Percentiles rank a stretch among this genome's conserved stretches.
phyloP scores from a whole-genome alignment of 2,113 vertebrate genomes.

The Percina caprodes region DNA sequence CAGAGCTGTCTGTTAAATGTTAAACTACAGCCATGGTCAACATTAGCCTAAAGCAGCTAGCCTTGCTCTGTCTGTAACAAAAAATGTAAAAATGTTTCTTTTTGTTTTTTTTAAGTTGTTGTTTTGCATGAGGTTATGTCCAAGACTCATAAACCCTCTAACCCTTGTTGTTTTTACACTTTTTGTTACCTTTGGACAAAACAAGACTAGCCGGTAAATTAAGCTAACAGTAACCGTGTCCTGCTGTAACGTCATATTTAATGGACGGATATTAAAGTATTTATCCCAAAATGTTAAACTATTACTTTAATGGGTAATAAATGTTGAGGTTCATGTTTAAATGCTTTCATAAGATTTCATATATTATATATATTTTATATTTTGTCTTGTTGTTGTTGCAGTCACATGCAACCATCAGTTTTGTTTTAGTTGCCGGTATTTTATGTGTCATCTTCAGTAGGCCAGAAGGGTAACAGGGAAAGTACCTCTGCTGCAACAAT shows the following conservation, averaged over 20 bases:
- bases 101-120: not conserved
- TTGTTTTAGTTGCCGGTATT: conserved; percentile 15
- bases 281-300: not conserved
- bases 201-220: not conserved
- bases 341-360: not conserved
- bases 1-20: no score
- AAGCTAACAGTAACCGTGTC: not conserved
- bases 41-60: not conserved
- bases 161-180: not conserved
- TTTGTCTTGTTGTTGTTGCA: not conserved
- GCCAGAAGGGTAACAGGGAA: conserved; percentile 36
- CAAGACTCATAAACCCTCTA: not conserved
- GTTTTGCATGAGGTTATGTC: not conserved
- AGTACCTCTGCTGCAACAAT: conserved; percentile 45
- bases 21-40: not conserved
- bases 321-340: no score
- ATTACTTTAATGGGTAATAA: not conserved
- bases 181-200: not conserved
- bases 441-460: conserved; percentile 34
- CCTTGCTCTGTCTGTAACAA: not conserved
- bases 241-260: not conserved
- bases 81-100: not conserved
- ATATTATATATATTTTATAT: no score
- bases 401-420: not conserved
- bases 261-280: not conserved